Evolutionary conservation across 2,113 vertebrate species (phyloP), one percentile per base, ranked within the genome.

Genomic region (Azemiops feae): DNA sequence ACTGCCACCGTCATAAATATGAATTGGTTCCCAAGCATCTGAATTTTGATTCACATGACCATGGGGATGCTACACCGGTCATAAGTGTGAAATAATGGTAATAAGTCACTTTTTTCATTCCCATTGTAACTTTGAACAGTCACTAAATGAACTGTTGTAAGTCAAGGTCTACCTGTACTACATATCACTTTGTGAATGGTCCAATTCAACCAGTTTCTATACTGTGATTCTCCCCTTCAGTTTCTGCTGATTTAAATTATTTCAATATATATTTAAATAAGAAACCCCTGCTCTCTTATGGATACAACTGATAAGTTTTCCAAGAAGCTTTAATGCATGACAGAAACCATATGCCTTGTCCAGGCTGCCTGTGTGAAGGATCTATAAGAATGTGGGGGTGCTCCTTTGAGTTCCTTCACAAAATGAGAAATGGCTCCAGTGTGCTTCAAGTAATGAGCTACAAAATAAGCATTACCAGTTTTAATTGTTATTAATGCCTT

Each of bases 401-500:
- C 1, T n/a, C 52, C 81, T 53, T 93, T n/a, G 1, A 93, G 90
- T 0, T 0, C 92, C 55, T 94, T 23, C 12, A 0, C 92, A 92
- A 60, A 92, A 91, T 93, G 93, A 92, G 91, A 94, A 92, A 96
- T 94, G 91, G 94, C 85, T 91, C 39, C 92, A 94, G 92, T 93
- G 74, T 55, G 39, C 60, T 94, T 94, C 45, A 58, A 96, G 95
- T 95, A 97, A 97, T 96, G 96, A 97, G 95, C 96, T 92, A 55
- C 96, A 96, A 97, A 97, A 97, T 96, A 92, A 95, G 92, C 93
- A 96, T 89, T 96, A 88, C 93, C 85, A 85, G 45, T 96, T 97
- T 97, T 97, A 97, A 97, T 97, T 97, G 94, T 96, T 97, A 97
- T 95, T 96, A 96, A 96, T 96, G 94, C 58, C 90, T 93, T 91